These are phyloP conservation scores for Drosophila kikkawai DNA, from an alignment of 1,140 invertebrate species.

Conservation along the genomic window DNA sequence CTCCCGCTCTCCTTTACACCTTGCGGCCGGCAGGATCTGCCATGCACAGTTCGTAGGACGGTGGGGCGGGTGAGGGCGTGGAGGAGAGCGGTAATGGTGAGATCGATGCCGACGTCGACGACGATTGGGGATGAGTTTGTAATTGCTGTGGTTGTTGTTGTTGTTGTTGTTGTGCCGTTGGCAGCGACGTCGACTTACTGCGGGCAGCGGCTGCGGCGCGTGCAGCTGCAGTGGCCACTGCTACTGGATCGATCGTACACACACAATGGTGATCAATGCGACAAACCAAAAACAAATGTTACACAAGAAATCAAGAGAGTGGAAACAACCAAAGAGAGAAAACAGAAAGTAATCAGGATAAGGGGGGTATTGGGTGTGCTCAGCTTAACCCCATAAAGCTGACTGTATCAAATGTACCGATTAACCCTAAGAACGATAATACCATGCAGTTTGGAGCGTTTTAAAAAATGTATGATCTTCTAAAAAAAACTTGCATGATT, in stretches of 20 bases:
- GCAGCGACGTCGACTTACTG: constrained; percentile 36
- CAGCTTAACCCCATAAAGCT: constrained; percentile 1
- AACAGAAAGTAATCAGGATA: constrained; percentile 8
- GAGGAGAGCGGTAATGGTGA: constrained; percentile 6
- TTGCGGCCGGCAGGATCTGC: constrained; percentile 19
- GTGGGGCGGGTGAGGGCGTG: constrained; percentile 16
- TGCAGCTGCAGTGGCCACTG: constrained; percentile 44
- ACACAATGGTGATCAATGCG: constrained; percentile 18
- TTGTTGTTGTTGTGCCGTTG: constrained; percentile 19
- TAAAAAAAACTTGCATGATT: not conserved
- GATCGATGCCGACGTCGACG: constrained; percentile 26
- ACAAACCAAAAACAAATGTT: constrained; percentile 33
- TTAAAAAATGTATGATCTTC: not conserved
- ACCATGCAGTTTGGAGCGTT: not conserved
- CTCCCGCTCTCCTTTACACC: constrained; percentile 19
- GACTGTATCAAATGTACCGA: not conserved
- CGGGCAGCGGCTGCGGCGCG: constrained; percentile 40
- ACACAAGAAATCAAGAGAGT: constrained; percentile 38
- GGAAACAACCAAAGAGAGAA: constrained; percentile 34
- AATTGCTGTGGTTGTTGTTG: constrained; percentile 14
- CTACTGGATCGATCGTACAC: constrained; percentile 7
- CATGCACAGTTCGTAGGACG: constrained; percentile 37
- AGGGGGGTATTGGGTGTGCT: constrained; percentile 5
- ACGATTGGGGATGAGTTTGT: constrained; percentile 12
- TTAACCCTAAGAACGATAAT: constrained; percentile 12